These are phyloP conservation scores for Scomber colias DNA, from an alignment of 2,113 vertebrate genomes.

Conservation along the genomic window DNA sequence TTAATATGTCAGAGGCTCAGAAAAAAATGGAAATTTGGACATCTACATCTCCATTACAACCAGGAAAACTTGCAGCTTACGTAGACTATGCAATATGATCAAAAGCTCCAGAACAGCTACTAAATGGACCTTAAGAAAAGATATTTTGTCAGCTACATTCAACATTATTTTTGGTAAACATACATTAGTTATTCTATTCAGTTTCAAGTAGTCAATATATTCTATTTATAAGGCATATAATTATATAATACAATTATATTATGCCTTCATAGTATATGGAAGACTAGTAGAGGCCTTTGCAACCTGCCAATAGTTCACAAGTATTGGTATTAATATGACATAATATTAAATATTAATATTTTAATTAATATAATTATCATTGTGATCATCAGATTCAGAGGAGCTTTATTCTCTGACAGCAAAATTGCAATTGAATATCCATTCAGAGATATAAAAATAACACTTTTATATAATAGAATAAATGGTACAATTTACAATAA, in stretches of 20 bases:
- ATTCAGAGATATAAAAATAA: background rate
- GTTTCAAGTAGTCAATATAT: no score
- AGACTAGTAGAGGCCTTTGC: background rate
- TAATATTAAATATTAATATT: background rate
- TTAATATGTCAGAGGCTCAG: background rate
- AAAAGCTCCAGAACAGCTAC: background rate
- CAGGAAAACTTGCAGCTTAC: no score
- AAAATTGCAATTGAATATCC: background rate
- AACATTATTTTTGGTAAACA: no score
- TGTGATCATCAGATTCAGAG: background rate
- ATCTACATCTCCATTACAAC: no score
- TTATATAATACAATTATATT: no score
- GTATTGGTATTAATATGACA: background rate
- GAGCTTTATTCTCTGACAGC: background rate
- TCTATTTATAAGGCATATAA: no score
- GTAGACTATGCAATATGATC: background rate
- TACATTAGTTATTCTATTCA: no score
- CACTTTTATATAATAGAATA: background rate
- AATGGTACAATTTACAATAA: background rate
- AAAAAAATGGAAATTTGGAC: no score
- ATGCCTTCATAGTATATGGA: background rate
- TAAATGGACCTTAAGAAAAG: background rate
- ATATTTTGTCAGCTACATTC: constrained; percentile 3
- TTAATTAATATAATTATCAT: background rate
- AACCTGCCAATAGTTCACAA: background rate